Base-by-base conservation (phyloP, 2,797 vertebrate species). In the Lacerta bilineata region DNA sequence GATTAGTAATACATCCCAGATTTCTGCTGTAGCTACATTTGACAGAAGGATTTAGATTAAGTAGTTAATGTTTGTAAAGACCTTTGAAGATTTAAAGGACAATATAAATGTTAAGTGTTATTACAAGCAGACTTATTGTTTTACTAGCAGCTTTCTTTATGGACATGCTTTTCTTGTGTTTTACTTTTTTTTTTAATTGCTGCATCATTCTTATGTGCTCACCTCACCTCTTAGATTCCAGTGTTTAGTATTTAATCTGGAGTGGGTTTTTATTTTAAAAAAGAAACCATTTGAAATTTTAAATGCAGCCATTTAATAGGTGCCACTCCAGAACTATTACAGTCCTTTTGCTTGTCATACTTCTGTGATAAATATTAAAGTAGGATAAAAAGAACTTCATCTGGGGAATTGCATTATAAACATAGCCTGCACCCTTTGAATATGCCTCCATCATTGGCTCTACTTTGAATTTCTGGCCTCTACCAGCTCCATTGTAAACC, bases 31-130 rank as follows among this genome's bases (percentile, higher is more conserved):
- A 83, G 29, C 72, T 79, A 39, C 74, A 71, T 64, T 78, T 79
- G 23, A 89, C 72, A 66, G 33, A 83, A 91, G 68, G 41, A 83
- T 80, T 93, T 84, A 83, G 25, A 85, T 90, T 78, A 81, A 79
- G 83, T 86, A 75, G 43, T 78, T 91, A 7, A 83, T 90, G 87
- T 72, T 72, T 76, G 25, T 55, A 91, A 46, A 78, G 69, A 7
- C 10, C 46, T 85, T 85, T 89, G n/a, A 3, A 80, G 27, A 50
- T 55, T 4, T 64, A 36, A 89, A 84, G 78, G 46, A 41, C 11
- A 85, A 41, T 78, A 33, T 41, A 68, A 85, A 71, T 82, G 33
- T 43, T 85, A 66, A 80, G 25, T 72, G 23, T 86, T 82, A 50
- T 68, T 76, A 77, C 79, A 76, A 61, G 80, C 8, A 33, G 76